phyloP scores from a whole-genome alignment of 2,113 vertebrate genomes.

The Onychostoma macrolepis region DNA sequence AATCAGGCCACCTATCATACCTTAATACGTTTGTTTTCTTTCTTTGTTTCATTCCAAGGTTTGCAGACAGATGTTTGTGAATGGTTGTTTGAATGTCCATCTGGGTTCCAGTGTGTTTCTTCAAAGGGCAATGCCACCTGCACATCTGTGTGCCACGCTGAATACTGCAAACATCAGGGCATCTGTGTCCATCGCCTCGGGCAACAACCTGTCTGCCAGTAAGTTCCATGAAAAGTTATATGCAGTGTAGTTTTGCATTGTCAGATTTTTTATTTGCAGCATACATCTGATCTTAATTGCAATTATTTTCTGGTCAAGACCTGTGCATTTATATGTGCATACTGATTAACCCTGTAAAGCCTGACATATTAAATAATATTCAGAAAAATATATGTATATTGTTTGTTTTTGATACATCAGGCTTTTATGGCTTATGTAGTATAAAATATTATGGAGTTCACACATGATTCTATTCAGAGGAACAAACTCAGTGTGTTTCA shows the following conservation, averaged over 20 bases:
- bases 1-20: background rate
- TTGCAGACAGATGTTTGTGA: slow-evolving; percentile 73
- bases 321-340: background rate
- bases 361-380: background rate
- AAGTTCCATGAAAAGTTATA: slow-evolving; percentile 50
- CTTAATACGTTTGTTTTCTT: background rate
- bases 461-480: background rate
- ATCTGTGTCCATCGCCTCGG: slow-evolving; percentile 81
- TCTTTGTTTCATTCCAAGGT: slow-evolving; percentile 62
- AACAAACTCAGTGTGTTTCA: too few relatives aligned
- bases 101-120: slow-evolving; percentile 75
- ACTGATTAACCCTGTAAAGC: background rate
- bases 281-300: background rate
- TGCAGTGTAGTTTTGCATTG: background rate
- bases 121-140: slow-evolving; percentile 73
- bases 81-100: slow-evolving; percentile 76
- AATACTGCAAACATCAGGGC: slow-evolving; percentile 84
- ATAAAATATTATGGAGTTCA: background rate
- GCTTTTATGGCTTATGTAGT: background rate
- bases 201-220: slow-evolving; percentile 81
- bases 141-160: slow-evolving; percentile 79
- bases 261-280: background rate
- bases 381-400: background rate
- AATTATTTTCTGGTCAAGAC: background rate
- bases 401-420: background rate